Evolutionary conservation across 2,797 vertebrate genomes (phyloP).

Genomic region (Anabacerthia variegaticeps): DNA sequence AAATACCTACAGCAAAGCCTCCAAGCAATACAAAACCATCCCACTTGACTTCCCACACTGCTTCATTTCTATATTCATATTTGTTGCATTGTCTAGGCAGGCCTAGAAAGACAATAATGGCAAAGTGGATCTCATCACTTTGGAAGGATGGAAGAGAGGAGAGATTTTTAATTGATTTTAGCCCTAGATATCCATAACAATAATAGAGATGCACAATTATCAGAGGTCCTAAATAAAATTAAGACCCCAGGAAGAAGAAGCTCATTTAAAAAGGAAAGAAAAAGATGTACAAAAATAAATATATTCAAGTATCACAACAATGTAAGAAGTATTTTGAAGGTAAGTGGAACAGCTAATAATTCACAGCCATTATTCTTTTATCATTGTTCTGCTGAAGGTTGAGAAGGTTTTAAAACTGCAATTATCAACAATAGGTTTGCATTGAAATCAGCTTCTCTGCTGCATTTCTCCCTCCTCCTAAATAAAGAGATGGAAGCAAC

Average conservation of each 20-base stretch:
- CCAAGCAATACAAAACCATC: neutral
- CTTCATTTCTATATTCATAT: neutral
- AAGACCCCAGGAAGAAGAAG: neutral
- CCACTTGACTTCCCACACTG: accelerated
- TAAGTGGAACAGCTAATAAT: constrained; percentile 53
- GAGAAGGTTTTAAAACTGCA: constrained; percentile 64
- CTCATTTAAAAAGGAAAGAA: neutral
- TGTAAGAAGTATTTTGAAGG: constrained; percentile 38
- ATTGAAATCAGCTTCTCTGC: constrained; percentile 44
- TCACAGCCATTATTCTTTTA: constrained; percentile 60
- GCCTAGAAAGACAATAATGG: neutral
- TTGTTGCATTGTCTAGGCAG: neutral
- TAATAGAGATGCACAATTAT: neutral
- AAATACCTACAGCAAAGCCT: neutral
- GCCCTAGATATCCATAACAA: neutral
- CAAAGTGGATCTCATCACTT: neutral
- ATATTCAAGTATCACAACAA: constrained; percentile 50
- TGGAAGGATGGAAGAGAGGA: neutral
- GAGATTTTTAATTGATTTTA: neutral
- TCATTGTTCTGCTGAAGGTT: constrained; percentile 61
- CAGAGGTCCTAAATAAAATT: neutral
- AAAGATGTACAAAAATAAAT: constrained; percentile 20
- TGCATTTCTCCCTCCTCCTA: neutral
- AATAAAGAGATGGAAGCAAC: neutral
- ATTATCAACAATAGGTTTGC: constrained; percentile 61